A percentile compares a stretch with the other conserved stretches of the same genome.
Conservation (phyloP, 2,797 vertebrate species). For the Phalloptychus januarius region DNA sequence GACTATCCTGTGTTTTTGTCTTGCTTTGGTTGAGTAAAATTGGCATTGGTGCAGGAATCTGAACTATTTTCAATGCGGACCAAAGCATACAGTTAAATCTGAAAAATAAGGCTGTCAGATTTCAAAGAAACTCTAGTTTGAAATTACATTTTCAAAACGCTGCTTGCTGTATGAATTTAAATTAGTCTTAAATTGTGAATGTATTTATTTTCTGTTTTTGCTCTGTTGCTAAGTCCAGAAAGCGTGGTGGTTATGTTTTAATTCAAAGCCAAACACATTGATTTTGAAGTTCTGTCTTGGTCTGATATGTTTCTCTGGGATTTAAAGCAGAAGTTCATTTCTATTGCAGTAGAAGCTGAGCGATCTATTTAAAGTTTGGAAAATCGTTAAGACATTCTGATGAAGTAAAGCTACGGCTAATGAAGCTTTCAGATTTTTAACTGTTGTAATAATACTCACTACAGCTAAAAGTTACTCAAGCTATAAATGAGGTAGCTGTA, state of each 20-base stretch:
- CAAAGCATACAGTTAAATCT: background rate
- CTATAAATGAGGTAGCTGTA: background rate
- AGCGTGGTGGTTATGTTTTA: background rate
- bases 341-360: background rate
- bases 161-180: background rate
- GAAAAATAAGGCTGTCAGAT: background rate
- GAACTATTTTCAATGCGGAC: background rate
- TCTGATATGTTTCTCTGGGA: background rate
- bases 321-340: background rate
- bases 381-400: background rate
- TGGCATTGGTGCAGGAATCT: background rate
- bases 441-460: background rate
- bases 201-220: background rate
- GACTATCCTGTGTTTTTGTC: background rate
- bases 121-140: background rate
- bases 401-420: background rate
- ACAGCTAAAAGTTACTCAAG: background rate
- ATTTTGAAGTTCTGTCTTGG: background rate
- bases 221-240: background rate
- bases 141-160: background rate
- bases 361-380: background rate
- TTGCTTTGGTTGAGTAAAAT: background rate
- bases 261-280: conserved; percentile 2
- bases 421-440: background rate
- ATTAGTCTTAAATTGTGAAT: background rate